Conservation (phyloP, 2,797 vertebrate genomes). For the Enteromius fasciolatus region DNA sequence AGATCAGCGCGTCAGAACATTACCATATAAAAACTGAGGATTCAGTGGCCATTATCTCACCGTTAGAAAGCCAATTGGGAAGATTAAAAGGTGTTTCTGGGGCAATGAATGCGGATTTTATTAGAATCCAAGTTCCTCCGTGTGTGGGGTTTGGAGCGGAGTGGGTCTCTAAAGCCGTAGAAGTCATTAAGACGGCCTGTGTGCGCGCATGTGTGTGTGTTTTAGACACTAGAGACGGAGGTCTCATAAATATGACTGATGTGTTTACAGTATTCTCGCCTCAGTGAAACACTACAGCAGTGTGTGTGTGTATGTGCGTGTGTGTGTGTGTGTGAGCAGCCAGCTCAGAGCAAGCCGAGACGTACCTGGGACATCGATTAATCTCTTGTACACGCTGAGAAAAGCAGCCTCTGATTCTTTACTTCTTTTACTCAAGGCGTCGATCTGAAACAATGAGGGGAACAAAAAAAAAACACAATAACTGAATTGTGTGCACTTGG, state of each 20-base stretch:
- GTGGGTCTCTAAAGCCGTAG: slow-evolving; percentile 49
- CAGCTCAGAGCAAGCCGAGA: slow-evolving; percentile 13
- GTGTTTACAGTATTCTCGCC: slow-evolving; percentile 58
- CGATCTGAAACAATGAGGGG: slow-evolving; percentile 77
- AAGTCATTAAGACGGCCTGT: slow-evolving; percentile 57
- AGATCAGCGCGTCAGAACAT: slow-evolving; percentile 43
- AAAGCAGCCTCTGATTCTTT: slow-evolving; percentile 92
- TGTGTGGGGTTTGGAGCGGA: slow-evolving; percentile 39
- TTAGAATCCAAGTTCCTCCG: slow-evolving; percentile 37
- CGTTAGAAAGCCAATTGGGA: slow-evolving; percentile 28
- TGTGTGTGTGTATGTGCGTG: slow-evolving; percentile 37
- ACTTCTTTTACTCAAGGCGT: slow-evolving; percentile 89
- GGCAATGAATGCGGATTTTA: slow-evolving; percentile 40
- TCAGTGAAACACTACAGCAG: slow-evolving; percentile 53
- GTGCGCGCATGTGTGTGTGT: slow-evolving; percentile 53
- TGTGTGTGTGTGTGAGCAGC: slow-evolving; percentile 17
- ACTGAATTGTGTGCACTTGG: not conserved
- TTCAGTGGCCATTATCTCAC: slow-evolving; percentile 41
- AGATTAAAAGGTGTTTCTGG: slow-evolving; percentile 50
- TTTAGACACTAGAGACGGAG: slow-evolving; percentile 52
- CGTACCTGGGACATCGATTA: slow-evolving; percentile 93
- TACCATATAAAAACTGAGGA: slow-evolving; percentile 49
- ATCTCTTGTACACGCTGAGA: slow-evolving; percentile 91
- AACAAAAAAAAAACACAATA: slow-evolving; percentile 29
- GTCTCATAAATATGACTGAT: slow-evolving; percentile 64